These are phyloP conservation scores for Hemitrygon akajei DNA, from an alignment of 2,797 vertebrate species.

Conservation along the genomic window DNA sequence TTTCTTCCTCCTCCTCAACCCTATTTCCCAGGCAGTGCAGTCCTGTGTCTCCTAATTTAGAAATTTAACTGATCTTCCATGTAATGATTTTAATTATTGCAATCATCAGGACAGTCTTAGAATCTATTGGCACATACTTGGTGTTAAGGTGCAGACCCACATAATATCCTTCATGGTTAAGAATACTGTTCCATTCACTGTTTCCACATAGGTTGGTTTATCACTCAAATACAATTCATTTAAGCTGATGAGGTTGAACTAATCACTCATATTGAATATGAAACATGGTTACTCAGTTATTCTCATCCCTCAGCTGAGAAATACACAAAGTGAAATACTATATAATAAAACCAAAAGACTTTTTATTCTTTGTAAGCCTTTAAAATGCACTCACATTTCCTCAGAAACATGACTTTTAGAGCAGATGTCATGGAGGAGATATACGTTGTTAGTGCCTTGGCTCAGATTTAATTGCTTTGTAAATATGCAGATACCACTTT, in stretches of 20 bases:
- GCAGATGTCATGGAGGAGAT: not conserved
- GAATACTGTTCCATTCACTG: not conserved
- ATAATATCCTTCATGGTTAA: not conserved
- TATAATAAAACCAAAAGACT: not conserved
- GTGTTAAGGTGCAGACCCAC: not conserved
- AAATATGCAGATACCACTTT: not conserved
- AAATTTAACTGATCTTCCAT: not conserved
- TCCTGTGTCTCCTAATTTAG: not conserved
- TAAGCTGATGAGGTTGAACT: not conserved
- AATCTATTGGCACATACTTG: not conserved
- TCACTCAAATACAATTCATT: not conserved
- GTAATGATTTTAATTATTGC: not conserved
- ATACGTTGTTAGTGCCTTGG: not conserved
- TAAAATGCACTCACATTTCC: not conserved
- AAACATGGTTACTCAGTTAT: not conserved
- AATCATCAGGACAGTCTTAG: not conserved
- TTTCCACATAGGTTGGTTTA: not conserved
- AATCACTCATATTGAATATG: not conserved
- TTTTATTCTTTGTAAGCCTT: not conserved
- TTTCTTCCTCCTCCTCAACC: too few species aligned
- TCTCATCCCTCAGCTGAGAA: not conserved
- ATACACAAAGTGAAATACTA: not conserved
- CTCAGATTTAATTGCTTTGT: not conserved
- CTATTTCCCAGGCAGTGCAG: too few species aligned
- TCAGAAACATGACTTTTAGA: not conserved